Conservation (phyloP, 2,797 vertebrate species). For the Buceros bicornis region DNA sequence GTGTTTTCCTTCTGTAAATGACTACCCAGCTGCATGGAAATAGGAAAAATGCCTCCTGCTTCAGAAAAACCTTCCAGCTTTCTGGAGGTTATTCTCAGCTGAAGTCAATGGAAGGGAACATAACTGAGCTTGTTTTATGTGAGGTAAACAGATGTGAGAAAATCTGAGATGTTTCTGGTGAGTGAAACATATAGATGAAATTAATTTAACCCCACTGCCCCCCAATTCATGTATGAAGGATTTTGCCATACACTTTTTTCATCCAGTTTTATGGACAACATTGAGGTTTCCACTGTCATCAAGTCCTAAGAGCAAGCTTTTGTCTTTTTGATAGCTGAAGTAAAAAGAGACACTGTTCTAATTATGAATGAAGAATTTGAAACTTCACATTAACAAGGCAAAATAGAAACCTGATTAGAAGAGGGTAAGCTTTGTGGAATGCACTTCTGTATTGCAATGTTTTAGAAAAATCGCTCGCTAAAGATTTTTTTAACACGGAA, state of each 20-base stretch:
- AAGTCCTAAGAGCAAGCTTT: background rate
- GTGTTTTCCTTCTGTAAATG: conserved; percentile 45
- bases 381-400: background rate
- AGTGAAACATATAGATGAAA: background rate
- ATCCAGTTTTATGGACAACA: background rate
- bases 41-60: background rate
- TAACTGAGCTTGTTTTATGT: background rate
- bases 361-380: background rate
- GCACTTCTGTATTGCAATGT: background rate
- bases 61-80: background rate
- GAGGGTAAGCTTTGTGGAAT: background rate
- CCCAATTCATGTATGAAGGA: accelerated
- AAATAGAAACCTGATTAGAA: background rate
- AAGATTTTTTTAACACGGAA: background rate
- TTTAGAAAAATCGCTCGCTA: background rate
- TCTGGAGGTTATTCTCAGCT: conserved; percentile 23
- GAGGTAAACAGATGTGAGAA: background rate
- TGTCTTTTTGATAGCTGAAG: background rate
- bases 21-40: conserved; percentile 39
- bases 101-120: background rate
- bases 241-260: background rate
- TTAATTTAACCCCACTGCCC: background rate
- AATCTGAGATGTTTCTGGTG: background rate
- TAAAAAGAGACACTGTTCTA: background rate
- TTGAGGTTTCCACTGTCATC: background rate